Evolutionary conservation across 2,888 invertebrate genomes (phyloP), one percentile per base, ranked within the genome.

Genomic region (Polymixis lichenea): DNA sequence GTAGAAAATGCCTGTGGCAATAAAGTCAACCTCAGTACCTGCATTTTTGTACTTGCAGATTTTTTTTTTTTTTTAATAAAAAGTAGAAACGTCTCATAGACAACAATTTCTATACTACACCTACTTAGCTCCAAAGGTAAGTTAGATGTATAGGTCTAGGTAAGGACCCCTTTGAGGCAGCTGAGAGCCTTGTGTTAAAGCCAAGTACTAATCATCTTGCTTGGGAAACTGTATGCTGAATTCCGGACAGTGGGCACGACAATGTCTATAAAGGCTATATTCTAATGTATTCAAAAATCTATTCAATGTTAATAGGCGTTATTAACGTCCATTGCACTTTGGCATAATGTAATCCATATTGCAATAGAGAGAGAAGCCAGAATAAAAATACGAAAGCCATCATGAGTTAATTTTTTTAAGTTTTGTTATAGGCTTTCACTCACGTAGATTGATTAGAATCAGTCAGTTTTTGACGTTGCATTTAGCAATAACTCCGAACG

Each of bases 151-250:
- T n/a, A 58, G 56, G 43, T 67, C 28, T 55, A n/a, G 51, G n/a
- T 64, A 43, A 67, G 74, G 51, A 69, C 19, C 17, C 69, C 76
- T 83, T 83, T 83, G 80, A 76, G 53, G n/a, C 43, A 28, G 49
- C 43, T 66, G 66, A 72, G 70, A 83, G 62, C 32, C 62, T 56
- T 80, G 66, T 80, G 70, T 69, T 83, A 58, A 66, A 78, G 55
- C 68, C 68, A 75, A n/a, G 73, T 53, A 28, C 25, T 74, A 66
- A 80, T 73, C 71, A 74, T 71, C 68, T 61, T 72, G 66, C 72
- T 78, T 76, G 72, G 72, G 78, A 78, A 67, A 76, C 56, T 74
- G 62, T 77, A 75, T 72, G 11, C 68, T 61, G 61, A 68, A 66
- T 75, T 58, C 53, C 56, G 22, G 49, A n/a, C 15, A 55, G 32